Base-by-base conservation (phyloP, 2,113 vertebrate species). In the Mystacornis crossleyi region DNA sequence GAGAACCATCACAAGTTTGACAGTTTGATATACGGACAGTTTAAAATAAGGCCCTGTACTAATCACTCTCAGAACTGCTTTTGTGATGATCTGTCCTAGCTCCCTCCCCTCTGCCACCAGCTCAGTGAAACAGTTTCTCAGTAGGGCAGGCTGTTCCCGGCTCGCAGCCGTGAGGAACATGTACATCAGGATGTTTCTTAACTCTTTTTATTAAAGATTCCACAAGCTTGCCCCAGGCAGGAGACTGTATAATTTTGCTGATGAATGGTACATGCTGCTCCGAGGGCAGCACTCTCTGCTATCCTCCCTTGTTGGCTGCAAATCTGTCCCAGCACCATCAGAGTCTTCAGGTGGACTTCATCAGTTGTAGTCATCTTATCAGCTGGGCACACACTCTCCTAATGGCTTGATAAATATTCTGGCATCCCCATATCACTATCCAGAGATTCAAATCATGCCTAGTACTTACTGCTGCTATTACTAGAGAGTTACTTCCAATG, bases 351-450 rank as follows among this genome's bases (percentile, higher is more conserved):
- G 95, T 98, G 93, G 95, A 97, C 97, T 95, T 97, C 97, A 98
- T 98, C 97, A 86, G 82, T 62, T 97, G 83, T 93, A 96, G 96
- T 89, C 93, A 97, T 98, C 97, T 98, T 98, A 98, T 98, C 98
- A 98, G 97, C 86, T 89, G 95, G 88, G 95, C 96, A 97, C 98
- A 98, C 97, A 88, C 94, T 98, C 90, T 97, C 86, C 90, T 97
- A 98, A 97, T 98, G 91, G 90, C 74, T 95, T 96, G 97, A 98
- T 97, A 98, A 98, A 98, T 98, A 98, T 98, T 98, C 97, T 85
- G 84, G 94, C 81, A 97, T 96, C 75, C 93, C 12, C 10, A 86
- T 97, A 98, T 98, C 96, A 80, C 96, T 98, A 95, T 97, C 86
- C 26, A 96, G 94, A 98, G 98, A 98, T 98, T 98, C 96, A 98